phyloP scores from a whole-genome alignment of 2,888 invertebrate species.

The Acheta domesticus region DNA sequence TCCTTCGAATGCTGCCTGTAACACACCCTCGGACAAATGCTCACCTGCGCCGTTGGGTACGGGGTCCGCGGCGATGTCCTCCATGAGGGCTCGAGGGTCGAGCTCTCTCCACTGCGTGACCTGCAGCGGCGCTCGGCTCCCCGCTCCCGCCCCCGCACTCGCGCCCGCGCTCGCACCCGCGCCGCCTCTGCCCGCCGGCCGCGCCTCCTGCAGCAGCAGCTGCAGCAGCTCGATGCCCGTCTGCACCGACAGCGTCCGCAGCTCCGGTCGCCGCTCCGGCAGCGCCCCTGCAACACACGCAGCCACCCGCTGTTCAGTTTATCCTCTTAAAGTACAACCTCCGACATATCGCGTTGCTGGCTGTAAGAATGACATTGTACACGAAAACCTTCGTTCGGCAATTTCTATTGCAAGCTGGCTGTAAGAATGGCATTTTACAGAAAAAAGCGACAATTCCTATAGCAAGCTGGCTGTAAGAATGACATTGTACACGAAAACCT shows the following conservation, averaged over 20 bases:
- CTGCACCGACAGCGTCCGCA: conserved; percentile 48
- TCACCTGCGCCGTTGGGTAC: conserved; percentile 18
- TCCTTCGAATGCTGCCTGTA: too few relatives aligned
- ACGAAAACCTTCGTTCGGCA: too few relatives aligned
- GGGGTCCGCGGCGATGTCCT: conserved; percentile 5
- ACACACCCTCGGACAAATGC: neutral
- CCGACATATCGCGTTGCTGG: too few relatives aligned
- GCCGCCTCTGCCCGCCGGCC: conserved; percentile 42
- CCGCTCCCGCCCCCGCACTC: conserved; percentile 44
- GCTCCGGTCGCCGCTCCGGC: conserved; percentile 40
- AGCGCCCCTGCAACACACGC: conserved; percentile 27
- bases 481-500: too few relatives aligned
- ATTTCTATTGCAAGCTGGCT: too few relatives aligned
- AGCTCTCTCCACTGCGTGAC: conserved; percentile 39
- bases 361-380: too few relatives aligned
- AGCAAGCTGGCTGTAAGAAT: too few relatives aligned
- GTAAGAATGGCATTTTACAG: too few relatives aligned
- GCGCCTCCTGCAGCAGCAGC: conserved; percentile 39
- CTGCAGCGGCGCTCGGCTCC: neutral
- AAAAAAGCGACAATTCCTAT: too few relatives aligned
- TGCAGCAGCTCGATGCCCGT: conserved; percentile 48
- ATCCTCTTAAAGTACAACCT: neutral
- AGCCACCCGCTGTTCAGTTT: neutral
- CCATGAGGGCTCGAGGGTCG: conserved; percentile 38
- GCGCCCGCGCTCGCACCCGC: conserved; percentile 47